phyloP scores from a whole-genome alignment of 2,113 vertebrate genomes.

The Cinclus cinclus region DNA sequence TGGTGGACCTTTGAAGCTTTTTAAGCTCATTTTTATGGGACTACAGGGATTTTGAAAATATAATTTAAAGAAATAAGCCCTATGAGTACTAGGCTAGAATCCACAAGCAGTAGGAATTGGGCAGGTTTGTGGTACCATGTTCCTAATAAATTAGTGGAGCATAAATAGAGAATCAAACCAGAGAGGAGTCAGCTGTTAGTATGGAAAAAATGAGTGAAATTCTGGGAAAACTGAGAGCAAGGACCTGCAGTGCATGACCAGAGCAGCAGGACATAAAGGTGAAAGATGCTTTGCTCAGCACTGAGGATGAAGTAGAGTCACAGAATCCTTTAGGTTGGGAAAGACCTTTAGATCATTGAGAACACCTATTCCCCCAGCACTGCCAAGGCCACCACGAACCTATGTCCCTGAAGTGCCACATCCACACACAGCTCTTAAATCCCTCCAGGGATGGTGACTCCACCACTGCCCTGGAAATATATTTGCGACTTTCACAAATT shows the following conservation, averaged over 20 bases:
- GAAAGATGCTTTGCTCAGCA: not conserved
- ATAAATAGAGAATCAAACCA: not conserved
- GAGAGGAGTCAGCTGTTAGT: not conserved
- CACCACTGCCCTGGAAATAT: too few species aligned
- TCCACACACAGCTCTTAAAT: not conserved
- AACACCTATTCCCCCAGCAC: not conserved
- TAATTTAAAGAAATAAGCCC: rapidly evolving
- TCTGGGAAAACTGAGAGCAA: rapidly evolving
- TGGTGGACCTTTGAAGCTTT: not conserved
- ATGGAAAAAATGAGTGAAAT: not conserved
- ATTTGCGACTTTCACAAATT: not conserved
- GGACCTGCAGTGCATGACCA: rapidly evolving
- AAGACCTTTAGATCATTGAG: not conserved
- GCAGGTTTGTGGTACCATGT: not conserved
- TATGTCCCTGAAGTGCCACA: not conserved
- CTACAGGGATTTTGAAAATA: not conserved
- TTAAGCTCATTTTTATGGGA: not conserved
- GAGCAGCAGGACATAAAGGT: not conserved
- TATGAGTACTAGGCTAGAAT: not conserved
- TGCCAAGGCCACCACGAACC: not conserved
- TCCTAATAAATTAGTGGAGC: not conserved
- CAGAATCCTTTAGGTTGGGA: not conserved
- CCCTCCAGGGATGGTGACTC: not conserved
- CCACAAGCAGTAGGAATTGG: too few species aligned
- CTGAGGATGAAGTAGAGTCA: not conserved